Conservation (phyloP, 2,888 invertebrate species). For the Drosophila fulvimacula region DNA sequence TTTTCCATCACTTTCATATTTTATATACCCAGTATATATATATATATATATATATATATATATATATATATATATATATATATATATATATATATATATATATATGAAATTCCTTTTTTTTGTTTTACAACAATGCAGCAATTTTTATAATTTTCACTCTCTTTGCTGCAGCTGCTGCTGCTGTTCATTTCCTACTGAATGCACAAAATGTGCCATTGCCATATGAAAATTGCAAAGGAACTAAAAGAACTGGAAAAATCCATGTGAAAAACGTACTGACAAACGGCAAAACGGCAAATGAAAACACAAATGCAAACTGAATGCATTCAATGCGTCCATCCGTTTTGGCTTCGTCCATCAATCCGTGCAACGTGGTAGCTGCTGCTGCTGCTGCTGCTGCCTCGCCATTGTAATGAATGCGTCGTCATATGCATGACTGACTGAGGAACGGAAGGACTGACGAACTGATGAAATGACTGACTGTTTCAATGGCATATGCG, state of each 20-base stretch:
- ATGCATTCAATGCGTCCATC: constrained; percentile 49
- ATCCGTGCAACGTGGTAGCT: constrained; percentile 10
- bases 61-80: constrained; percentile 6
- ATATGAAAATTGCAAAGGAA: constrained; percentile 55
- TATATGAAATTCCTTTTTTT: constrained; percentile 19
- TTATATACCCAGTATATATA: constrained; percentile 8
- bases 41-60: constrained; percentile 7
- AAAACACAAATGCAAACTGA: constrained; percentile 24
- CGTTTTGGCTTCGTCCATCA: constrained; percentile 32
- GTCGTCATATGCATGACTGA: constrained; percentile 56
- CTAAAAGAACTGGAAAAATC: constrained; percentile 18
- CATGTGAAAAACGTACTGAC: constrained; percentile 26
- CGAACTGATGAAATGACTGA: constrained; percentile 17
- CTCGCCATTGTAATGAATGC: constrained; percentile 40
- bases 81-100: background rate
- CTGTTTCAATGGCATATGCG: constrained; percentile 12
- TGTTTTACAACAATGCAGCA: constrained; percentile 49
- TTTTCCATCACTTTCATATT: constrained; percentile 34
- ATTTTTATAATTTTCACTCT: constrained; percentile 62
- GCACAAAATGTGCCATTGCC: constrained; percentile 55
- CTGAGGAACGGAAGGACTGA: constrained; percentile 27
- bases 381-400: background rate
- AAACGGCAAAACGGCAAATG: constrained; percentile 24
- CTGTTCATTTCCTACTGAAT: constrained; percentile 73
- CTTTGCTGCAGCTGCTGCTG: constrained; percentile 47